Percentiles rank a stretch among this genome's conserved stretches.
Evolutionary conservation across 1,140 invertebrate species (phyloP).

Genomic region (Sitodiplosis mosellana): DNA sequence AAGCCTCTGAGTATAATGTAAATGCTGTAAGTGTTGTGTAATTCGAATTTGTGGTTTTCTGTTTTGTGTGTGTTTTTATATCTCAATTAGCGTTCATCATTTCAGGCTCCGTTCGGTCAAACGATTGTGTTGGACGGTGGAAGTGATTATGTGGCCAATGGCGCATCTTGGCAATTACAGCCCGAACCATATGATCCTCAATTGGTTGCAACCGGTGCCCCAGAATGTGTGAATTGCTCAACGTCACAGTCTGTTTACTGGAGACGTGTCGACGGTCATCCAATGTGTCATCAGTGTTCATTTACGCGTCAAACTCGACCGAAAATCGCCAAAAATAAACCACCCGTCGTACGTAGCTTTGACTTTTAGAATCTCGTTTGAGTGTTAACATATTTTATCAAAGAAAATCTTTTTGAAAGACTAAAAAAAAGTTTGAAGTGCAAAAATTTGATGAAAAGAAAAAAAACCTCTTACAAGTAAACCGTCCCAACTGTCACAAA

Average conservation of each 20-base stretch:
- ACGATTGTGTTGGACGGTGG: conserved; percentile 3
- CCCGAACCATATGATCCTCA: conserved; percentile 2
- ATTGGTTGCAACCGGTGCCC: conserved; percentile 14
- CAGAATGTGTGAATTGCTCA: conserved; percentile 81
- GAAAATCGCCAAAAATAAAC: not conserved
- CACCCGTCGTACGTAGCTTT: not conserved
- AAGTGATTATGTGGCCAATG: conserved; percentile 1
- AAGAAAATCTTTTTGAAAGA: no score
- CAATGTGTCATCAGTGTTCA: conserved; percentile 77
- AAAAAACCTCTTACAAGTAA: no score
- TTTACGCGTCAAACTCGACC: conserved; percentile 35
- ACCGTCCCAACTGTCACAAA: no score
- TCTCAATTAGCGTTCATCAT: not conserved
- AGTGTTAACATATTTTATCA: not conserved
- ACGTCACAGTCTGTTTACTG: conserved; percentile 68
- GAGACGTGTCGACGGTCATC: conserved; percentile 62
- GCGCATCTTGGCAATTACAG: conserved; percentile 16
- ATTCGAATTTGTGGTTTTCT: not conserved
- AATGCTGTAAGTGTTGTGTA: not conserved
- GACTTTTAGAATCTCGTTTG: not conserved
- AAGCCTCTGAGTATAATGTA: conserved; percentile 1
- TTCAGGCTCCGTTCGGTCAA: conserved; percentile 1
- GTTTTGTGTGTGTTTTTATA: not conserved
- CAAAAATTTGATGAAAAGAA: no score
- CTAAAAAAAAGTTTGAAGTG: no score